A percentile compares a stretch with the other conserved stretches of the same genome.
Conservation (phyloP, 2,888 invertebrate species). For the Sycophila texana region DNA sequence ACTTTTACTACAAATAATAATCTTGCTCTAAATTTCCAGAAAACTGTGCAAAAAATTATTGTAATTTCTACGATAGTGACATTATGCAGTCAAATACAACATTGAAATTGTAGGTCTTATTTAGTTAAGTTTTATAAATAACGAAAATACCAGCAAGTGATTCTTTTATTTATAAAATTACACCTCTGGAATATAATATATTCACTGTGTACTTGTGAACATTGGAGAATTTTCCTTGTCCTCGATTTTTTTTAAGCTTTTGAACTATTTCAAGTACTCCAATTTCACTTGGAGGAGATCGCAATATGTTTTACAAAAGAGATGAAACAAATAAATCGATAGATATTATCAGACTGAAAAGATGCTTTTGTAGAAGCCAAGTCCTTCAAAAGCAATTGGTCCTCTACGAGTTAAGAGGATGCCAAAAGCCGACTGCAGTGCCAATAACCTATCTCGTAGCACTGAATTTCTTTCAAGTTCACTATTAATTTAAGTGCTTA, state of each 20-base stretch:
- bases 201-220: not conserved
- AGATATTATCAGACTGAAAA: slow-evolving; percentile 45
- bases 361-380: slow-evolving; percentile 42
- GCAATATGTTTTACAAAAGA: slow-evolving; percentile 29
- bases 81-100: no score
- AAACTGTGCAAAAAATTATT: no score
- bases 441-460: slow-evolving; percentile 42
- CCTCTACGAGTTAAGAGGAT: slow-evolving; percentile 50
- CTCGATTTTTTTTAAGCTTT: not conserved
- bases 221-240: not conserved
- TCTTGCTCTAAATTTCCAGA: no score
- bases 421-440: slow-evolving; percentile 42
- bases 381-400: slow-evolving; percentile 51
- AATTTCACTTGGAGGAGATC: slow-evolving; percentile 12
- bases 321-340: slow-evolving; percentile 52
- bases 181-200: not conserved
- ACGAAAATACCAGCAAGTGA: no score
- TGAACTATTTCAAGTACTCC: slow-evolving; percentile 14
- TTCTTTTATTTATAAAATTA: not conserved
- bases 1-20: no score
- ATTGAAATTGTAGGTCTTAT: no score
- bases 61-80: no score
- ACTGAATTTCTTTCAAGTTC: slow-evolving; percentile 12
- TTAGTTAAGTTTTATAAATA: no score
- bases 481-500: not conserved